Evolutionary conservation across 2,797 vertebrate genomes (phyloP).

Genomic region (Hafferia zeledoni): DNA sequence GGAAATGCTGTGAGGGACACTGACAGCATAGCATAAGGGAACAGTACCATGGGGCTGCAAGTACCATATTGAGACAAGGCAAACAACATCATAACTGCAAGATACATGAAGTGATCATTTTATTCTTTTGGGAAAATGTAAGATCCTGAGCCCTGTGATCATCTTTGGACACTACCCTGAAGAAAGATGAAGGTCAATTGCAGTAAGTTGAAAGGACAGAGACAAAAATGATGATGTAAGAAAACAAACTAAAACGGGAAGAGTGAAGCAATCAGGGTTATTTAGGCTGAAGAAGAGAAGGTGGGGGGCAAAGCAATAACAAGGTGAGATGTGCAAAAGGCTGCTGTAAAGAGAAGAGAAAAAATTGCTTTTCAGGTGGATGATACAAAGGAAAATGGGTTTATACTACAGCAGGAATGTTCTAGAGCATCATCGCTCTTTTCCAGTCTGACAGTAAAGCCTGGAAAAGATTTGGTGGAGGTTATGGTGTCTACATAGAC

Average conservation of each 20-base stretch:
- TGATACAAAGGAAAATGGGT: neutral
- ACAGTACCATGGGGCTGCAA: neutral
- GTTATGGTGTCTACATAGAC: neutral
- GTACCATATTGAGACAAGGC: neutral
- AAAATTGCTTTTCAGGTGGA: neutral
- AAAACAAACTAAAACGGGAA: neutral
- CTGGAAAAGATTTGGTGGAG: neutral
- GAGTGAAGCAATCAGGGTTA: neutral
- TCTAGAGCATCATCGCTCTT: neutral
- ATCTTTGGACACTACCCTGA: neutral
- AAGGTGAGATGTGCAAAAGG: neutral
- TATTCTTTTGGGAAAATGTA: neutral
- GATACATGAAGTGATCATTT: neutral
- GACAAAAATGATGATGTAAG: neutral
- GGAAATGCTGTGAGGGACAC: neutral
- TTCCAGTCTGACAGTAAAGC: neutral
- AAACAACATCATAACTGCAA: neutral
- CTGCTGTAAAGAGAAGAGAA: neutral
- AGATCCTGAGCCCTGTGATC: neutral
- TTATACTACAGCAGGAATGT: neutral
- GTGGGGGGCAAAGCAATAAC: neutral
- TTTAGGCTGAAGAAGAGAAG: neutral
- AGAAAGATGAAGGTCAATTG: neutral
- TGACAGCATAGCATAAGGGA: neutral
- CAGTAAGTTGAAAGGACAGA: neutral